Evolutionary conservation across 2,113 vertebrate genomes (phyloP).

Genomic region (Papio anubis): DNA sequence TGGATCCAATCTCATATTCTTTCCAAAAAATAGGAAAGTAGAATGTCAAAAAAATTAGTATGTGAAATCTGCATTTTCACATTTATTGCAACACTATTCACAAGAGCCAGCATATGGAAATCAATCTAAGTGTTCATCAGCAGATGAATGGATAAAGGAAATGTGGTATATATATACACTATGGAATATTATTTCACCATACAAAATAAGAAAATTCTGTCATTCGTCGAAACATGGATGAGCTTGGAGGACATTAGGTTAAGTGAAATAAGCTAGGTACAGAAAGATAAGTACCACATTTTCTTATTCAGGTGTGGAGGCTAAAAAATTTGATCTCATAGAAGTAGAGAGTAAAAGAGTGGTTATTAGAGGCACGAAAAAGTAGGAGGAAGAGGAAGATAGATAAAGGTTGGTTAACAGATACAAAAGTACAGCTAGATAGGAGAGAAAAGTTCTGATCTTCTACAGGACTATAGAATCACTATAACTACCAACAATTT

Average conservation of each 20-base stretch:
- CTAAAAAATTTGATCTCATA: not conserved
- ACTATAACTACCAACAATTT: not conserved
- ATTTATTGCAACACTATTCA: not conserved
- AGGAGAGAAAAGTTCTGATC: not conserved
- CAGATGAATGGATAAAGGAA: not conserved
- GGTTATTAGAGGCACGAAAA: not conserved
- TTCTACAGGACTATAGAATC: not conserved
- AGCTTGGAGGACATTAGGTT: not conserved
- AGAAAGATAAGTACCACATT: not conserved
- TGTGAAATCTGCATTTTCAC: no score
- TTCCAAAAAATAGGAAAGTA: not conserved
- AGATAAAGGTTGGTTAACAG: not conserved
- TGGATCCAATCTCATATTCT: not conserved
- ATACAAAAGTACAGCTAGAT: not conserved
- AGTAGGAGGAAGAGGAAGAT: not conserved
- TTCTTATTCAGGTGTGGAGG: not conserved
- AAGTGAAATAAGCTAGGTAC: not conserved
- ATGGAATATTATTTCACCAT: not conserved
- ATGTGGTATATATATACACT: not conserved
- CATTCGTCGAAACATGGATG: not conserved
- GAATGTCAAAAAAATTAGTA: not conserved
- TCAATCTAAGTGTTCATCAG: not conserved
- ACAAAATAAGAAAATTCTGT: not conserved
- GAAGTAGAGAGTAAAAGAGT: not conserved
- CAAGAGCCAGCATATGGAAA: not conserved